Base-by-base conservation (phyloP, 2,888 invertebrate species). In the Erebia epiphron region DNA sequence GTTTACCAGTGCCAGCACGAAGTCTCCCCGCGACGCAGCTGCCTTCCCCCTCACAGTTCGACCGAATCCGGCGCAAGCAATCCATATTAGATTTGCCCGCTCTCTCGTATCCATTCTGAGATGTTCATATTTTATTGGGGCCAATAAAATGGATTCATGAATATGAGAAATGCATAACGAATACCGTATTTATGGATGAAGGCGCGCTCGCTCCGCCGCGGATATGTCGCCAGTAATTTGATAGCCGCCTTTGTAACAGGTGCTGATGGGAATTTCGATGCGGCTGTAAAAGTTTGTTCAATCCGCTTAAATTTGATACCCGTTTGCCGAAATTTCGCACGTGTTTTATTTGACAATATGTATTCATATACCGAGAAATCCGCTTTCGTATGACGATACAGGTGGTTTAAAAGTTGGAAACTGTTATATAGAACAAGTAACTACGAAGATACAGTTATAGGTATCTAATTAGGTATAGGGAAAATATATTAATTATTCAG, bases 71-170 rank as follows among this genome's bases (percentile, higher is more conserved):
- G 91, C 92, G 89, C 90, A 87, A 88, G 88, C 90, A 90, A 93
- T 92, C 91, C 91, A 93, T 93, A 93, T 93, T 93, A 93, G 92
- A 93, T 93, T 92, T 88, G 89, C 91, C 87, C 89, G 91, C 90
- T 89, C 89, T 90, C 90, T 90, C 91, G 90, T 91, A 93, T 91
- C 93, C 93, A 92, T 93, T 93, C 92, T 90, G 90, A 93, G 93
- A 93, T 93, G 93, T 93, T 93, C 94, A 94, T 94, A 94, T 94
- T 94, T 94, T 94, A 94, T 94, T 92, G 92, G 88, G 91, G 91
- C 93, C 93, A 94, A 94, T 94, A 94, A 94, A 94, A 93, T 89
- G 93, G 93, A 93, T 94, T 93, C 94, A 93, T 92, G 94, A 93
- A 93, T 92, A 93, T 93, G 93, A 92, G 92, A 93, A 92, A 92